Evolutionary conservation across 2,888 invertebrate genomes (phyloP).

Genomic region (Orthosia gothica): DNA sequence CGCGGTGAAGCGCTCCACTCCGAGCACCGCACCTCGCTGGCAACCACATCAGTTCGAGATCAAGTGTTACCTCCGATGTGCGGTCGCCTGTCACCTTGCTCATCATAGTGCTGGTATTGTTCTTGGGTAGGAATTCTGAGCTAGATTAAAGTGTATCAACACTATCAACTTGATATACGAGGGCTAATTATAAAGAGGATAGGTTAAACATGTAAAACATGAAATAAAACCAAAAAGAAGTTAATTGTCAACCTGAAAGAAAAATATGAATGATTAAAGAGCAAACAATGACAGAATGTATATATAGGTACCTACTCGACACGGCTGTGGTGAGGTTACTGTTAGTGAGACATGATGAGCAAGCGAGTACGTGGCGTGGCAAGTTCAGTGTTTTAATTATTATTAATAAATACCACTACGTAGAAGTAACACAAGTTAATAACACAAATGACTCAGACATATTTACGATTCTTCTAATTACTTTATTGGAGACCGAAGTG

Average conservation of each 20-base stretch:
- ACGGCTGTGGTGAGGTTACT: neutral
- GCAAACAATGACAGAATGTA: neutral
- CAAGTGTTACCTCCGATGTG: too few species aligned
- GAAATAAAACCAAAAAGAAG: neutral
- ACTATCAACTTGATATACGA: neutral
- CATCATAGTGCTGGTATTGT: neutral
- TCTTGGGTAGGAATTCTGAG: neutral
- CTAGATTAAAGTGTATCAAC: neutral
- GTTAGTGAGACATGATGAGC: neutral
- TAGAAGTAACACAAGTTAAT: neutral
- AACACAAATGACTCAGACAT: neutral
- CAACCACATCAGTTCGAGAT: too few species aligned
- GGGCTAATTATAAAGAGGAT: neutral
- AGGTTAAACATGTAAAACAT: neutral
- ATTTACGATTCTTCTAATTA: neutral
- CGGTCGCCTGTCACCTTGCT: neutral
- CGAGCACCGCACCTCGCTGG: too few species aligned
- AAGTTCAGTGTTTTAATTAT: neutral
- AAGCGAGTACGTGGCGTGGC: neutral
- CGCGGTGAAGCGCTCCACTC: conserved; percentile 34
- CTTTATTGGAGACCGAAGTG: neutral
- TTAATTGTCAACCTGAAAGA: neutral
- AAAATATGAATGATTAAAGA: too few species aligned
- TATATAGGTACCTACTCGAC: too few species aligned
- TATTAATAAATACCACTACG: neutral